Evolutionary conservation across 2,888 invertebrate species (phyloP), one percentile per base, ranked within the genome.

Genomic region (Aleiodes leptofemur): DNA sequence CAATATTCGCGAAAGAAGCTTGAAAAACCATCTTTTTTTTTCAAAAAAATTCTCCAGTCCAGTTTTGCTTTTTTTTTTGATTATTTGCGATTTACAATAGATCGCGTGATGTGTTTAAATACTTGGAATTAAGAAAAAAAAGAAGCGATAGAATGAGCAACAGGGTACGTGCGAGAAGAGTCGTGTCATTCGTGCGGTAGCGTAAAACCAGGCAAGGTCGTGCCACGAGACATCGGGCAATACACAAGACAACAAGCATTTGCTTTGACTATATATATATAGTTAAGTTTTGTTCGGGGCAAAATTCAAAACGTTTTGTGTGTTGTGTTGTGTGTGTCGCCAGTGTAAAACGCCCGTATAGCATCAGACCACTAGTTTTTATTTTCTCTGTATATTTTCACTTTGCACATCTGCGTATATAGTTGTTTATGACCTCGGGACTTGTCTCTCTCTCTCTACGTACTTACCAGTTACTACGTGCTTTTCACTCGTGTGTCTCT

Each of bases 171-270:
- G 51, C 53, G 61, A 59, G 61, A 51, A 53, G 59, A 69, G 16
- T 51, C 43, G 64, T 66, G 71, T 74, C 64, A 71, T 75, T 61
- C 55, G 75, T 56, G 55, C 71, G 48, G 66, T 48, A 59, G 64
- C 51, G 51, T 31, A 57, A 61, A 61, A 71, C 29, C 55, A 48
- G 55, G 74, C 74, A 74, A 75, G 75, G 75, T 75, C 75, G 72
- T 57, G 56, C 55, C 70, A 43, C 66, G 74, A 71, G 70, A 70
- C 74, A 56, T 68, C 16, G 56, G 29, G 34, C 70, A 56, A 43
- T 69, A 64, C 29, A 50, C 50, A 23, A 59, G 31, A 59, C 34
- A n/a, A 59, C 29, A 56, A 70, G 53, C 38, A 34, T 43, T 43
- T 29, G 43, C 23, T 23, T 23, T 23, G 23, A 23, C 23, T 64